Evolutionary conservation across 2,797 vertebrate genomes (phyloP).

Genomic region (Channallabes apus): DNA sequence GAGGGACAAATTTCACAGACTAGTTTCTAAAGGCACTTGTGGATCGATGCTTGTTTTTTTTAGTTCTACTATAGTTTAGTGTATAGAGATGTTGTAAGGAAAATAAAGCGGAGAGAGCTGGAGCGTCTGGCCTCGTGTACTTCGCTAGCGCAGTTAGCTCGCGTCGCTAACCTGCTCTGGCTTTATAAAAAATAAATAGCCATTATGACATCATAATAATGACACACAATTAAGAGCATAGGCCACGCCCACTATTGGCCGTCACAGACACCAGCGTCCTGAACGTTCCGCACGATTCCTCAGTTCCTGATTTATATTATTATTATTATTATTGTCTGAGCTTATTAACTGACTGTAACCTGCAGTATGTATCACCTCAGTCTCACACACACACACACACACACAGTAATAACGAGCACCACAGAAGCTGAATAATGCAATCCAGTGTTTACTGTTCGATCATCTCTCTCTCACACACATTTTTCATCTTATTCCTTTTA

Average conservation of each 20-base stretch:
- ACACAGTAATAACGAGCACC: neutral
- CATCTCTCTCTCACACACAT: neutral
- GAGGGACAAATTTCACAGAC: neutral
- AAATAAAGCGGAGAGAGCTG: neutral
- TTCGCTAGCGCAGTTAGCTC: neutral
- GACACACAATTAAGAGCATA: no score
- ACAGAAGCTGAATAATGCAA: neutral
- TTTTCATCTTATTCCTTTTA: neutral
- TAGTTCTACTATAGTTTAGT: no score
- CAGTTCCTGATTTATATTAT: no score
- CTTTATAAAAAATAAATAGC: neutral
- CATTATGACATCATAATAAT: no score
- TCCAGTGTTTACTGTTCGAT: neutral
- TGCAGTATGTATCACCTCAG: neutral
- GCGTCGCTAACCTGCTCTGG: neutral
- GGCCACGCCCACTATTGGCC: neutral
- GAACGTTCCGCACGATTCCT: no score
- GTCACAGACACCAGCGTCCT: neutral
- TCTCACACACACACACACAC: neutral
- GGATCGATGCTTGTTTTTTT: neutral
- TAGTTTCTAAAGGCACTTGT: neutral
- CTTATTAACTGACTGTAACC: neutral
- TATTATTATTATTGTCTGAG: neutral
- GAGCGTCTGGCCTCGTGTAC: no score
- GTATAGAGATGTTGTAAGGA: neutral